phyloP scores from a whole-genome alignment of 2,888 invertebrate genomes.

The Perizoma flavofasciatum region DNA sequence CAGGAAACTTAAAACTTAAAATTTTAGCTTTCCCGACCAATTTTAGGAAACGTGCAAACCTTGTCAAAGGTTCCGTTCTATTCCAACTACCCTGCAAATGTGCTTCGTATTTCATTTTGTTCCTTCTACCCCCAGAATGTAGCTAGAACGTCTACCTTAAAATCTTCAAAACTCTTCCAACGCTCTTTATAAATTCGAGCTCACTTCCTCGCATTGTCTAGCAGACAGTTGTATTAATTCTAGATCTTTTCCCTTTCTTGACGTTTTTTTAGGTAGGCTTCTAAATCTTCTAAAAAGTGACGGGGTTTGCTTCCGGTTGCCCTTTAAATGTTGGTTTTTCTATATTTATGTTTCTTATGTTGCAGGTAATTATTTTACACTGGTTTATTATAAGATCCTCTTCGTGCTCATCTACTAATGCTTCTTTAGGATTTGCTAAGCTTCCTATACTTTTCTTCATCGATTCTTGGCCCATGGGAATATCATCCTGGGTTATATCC shows the following conservation, averaged over 20 bases:
- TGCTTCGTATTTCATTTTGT: not conserved
- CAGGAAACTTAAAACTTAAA: slow-evolving; percentile 4
- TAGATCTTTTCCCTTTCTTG: not conserved
- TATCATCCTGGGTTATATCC: too few relatives aligned
- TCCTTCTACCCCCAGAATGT: slow-evolving; percentile 13
- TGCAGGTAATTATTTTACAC: too few relatives aligned
- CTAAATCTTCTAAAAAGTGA: too few relatives aligned
- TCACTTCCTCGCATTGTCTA: slow-evolving; percentile 7
- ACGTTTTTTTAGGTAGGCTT: too few relatives aligned
- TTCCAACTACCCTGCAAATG: slow-evolving; percentile 2
- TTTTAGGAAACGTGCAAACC: slow-evolving; percentile 6
- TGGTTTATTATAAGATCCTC: too few relatives aligned
- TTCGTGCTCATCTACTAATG: too few relatives aligned
- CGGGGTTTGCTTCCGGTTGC: too few relatives aligned
- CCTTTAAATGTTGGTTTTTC: too few relatives aligned
- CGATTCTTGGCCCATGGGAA: too few relatives aligned
- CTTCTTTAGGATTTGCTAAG: too few relatives aligned
- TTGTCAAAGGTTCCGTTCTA: not conserved
- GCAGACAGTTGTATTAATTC: slow-evolving; percentile 8
- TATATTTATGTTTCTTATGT: too few relatives aligned
- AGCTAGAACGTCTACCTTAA: slow-evolving; percentile 13
- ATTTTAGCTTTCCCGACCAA: slow-evolving; percentile 7
- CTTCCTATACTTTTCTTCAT: too few relatives aligned
- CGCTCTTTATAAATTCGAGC: slow-evolving; percentile 1
- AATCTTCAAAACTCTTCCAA: slow-evolving; percentile 8